Base-by-base conservation (phyloP, 2,888 invertebrate species). In the Ecliptopera silaceata region DNA sequence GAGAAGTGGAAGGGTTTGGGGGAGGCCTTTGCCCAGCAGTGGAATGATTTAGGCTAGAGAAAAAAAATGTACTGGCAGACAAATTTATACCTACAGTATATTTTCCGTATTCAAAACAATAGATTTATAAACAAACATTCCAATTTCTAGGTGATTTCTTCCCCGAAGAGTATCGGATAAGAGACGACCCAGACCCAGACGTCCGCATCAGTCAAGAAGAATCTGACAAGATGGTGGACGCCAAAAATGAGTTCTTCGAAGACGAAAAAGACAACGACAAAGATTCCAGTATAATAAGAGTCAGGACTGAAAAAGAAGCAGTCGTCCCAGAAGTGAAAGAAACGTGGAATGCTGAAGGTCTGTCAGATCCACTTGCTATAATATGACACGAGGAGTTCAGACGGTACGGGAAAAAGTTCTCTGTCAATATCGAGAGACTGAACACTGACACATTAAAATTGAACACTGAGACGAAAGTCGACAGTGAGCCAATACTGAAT, bases 241-340 rank as follows among this genome's bases (percentile, higher is more conserved):
- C 95, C 0, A 94, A 95, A 65, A 97, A 96, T 78, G 98, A 98
- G 82, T 98, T 96, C 89, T 98, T 95, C 71, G 96, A 97, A 50
- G 97, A 97, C 1, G 97, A 98, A 49, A 96, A 96, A 67, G 97
- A 97, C 84, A 96, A 97, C 70, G 98, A 97, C 70, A 95, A 58
- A 36, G 58, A 58, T 1, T 22, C 50, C 0, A 51, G 29, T 20
- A 43, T 52, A 10, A 15, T 52, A 20, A 36, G 43, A 18, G 34
- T 52, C 32, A 47, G 47, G 32, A 54, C 36, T n/a, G 46, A 53
- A 15, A 53, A 95, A 80, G 93, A 94, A 63, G 79, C 85, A 1
- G 86, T 61, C 0, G 46, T 92, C 22, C 63, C 72, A 0, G 89
- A 92, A 62, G 84, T 64, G 3, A 86, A 87, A 74, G 88, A 86